These are phyloP conservation scores for Tortrix viridana DNA, from an alignment of 2,888 invertebrate genomes.

Conservation along the genomic window DNA sequence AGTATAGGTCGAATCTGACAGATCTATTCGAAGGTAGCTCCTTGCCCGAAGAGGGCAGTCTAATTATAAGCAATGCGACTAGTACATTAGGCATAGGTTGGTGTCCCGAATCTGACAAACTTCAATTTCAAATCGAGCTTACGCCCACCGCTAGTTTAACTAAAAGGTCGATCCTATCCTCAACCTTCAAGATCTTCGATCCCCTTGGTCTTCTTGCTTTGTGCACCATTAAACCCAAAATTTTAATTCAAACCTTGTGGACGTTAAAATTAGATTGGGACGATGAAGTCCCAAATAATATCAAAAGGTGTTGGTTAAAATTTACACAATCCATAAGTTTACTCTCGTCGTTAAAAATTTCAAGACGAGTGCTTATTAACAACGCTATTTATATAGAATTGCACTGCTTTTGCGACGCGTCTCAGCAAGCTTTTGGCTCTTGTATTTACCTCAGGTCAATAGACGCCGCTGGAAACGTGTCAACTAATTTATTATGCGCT, in stretches of 20 bases:
- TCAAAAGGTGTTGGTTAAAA: conserved; percentile 19
- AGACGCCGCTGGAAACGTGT: not conserved
- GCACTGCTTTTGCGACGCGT: conserved; percentile 28
- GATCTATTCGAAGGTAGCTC: not conserved
- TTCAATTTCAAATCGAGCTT: conserved; percentile 36
- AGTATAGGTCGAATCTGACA: conserved; percentile 24
- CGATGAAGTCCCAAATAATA: conserved; percentile 33
- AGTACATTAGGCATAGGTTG: conserved; percentile 40
- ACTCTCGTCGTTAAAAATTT: conserved; percentile 20
- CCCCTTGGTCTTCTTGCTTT: conserved; percentile 39
- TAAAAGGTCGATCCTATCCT: conserved; percentile 39
- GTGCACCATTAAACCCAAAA: conserved; percentile 41
- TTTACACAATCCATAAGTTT: conserved; percentile 15
- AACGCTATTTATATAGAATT: conserved; percentile 6
- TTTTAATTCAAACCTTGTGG: too few species aligned
- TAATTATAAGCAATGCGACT: conserved; percentile 24
- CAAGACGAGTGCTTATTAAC: conserved; percentile 13
- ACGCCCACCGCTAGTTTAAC: conserved; percentile 17
- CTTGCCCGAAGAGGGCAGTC: not conserved
- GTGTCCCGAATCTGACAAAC: conserved; percentile 38
- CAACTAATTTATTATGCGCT: conserved; percentile 4
- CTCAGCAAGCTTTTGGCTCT: conserved; percentile 14
- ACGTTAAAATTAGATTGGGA: conserved; percentile 37
- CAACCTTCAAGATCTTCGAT: conserved; percentile 40
- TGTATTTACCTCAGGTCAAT: conserved; percentile 28